Evolutionary conservation across 2,113 vertebrate genomes (phyloP), one percentile per base, ranked within the genome.

Genomic region (Suricata suricatta): DNA sequence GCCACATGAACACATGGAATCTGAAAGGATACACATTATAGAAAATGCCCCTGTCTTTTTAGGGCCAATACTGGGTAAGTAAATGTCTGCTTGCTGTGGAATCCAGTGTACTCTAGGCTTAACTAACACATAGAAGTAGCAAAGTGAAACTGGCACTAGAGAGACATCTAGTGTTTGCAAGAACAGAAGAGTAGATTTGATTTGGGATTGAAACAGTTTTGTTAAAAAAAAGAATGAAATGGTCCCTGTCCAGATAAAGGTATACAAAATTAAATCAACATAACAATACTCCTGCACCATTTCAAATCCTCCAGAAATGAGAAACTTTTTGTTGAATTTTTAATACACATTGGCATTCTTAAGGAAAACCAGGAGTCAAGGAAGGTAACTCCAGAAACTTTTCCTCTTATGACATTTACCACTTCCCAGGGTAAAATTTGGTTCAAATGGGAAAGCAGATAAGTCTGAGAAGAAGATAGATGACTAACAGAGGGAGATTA

Each of bases 131-230:
- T 0, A 1, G 15, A 11, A 60, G 16, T 19, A 86, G 38, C 3
- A 76, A 71, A 81, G 33, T 23, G 2, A 88, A 57, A 54, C 87
- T 66, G 47, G 95, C 72, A 57, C 79, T 57, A 96, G 41, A 90
- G 98, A 96, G 98, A 95, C 69, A 97, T 91, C 98, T 98, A 82
- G 52, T 98, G 97, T 95, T 77, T 74, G 57, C 93, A 92, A 54
- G 13, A 1, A 90, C 63, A 41, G 16, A 57, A 74, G n/a, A 86
- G 14, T 14, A 2, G 69, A 80, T 52, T 66, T 50, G 7, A 27
- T 52, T 66, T 41, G 7, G 25, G 1, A 47, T 35, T 69, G 33
- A 93, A 95, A 74, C 13, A 63, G 72, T 57, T 27, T 80, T 86
- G 19, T 82, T 83, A 44, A 71, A 92, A 52, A n/a, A 72, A 52